Evolutionary conservation across 2,888 invertebrate species (phyloP).

Genomic region (Hermaeophaga mercurialis): DNA sequence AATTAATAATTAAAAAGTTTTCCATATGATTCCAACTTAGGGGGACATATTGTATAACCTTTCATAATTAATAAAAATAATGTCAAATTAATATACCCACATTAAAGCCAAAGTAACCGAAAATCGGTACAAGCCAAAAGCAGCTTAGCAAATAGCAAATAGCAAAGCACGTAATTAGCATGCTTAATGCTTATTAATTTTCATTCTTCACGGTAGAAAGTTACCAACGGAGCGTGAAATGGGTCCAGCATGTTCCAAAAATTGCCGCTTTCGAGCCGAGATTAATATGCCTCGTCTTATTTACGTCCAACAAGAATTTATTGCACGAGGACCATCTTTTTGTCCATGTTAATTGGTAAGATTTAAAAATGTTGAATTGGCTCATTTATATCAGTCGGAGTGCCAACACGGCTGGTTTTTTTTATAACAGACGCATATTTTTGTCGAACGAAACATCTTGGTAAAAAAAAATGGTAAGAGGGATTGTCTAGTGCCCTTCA

Average conservation of each 20-base stretch:
- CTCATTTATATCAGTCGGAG: conserved; percentile 24
- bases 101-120: no score
- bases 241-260: conserved; percentile 13
- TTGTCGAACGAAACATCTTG: no score
- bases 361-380: conserved; percentile 29
- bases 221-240: conserved; percentile 7
- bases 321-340: conserved; percentile 29
- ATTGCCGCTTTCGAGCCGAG: conserved; percentile 16
- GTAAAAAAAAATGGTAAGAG: no score
- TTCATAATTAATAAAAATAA: no score
- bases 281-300: conserved; percentile 31
- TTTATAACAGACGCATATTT: conserved; percentile 9
- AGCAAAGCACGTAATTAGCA: conserved; percentile 11
- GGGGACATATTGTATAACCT: no score
- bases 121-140: not conserved
- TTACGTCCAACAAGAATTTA: conserved; percentile 30
- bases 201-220: conserved; percentile 21
- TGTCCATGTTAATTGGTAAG: conserved; percentile 33
- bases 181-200: conserved; percentile 22
- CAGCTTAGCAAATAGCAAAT: no score
- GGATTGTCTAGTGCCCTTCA: no score
- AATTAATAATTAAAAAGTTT: no score
- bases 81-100: no score
- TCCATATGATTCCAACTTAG: no score
- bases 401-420: conserved; percentile 17